Evolutionary conservation across 2,888 invertebrate genomes (phyloP).

Genomic region (Eristalis arbustorum): DNA sequence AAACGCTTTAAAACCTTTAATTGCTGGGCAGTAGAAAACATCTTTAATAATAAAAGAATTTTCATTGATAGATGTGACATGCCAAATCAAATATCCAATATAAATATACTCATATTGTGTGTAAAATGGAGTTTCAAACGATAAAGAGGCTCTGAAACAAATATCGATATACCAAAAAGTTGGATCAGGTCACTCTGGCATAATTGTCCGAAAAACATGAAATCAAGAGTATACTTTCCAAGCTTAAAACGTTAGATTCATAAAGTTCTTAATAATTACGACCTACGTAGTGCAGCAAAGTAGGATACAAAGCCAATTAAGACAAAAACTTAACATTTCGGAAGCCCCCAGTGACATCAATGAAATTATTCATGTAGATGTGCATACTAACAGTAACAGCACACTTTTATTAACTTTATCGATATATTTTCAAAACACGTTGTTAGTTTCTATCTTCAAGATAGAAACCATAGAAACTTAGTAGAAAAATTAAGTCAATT

Average conservation of each 20-base stretch:
- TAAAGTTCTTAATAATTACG: background rate
- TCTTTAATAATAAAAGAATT: too few species aligned
- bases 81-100: too few species aligned
- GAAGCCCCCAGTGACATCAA: background rate
- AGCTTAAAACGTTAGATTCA: background rate
- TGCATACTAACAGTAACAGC: background rate
- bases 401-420: constrained; percentile 40
- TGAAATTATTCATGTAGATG: background rate
- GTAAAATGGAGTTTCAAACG: too few species aligned
- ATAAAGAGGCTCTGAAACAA: too few species aligned
- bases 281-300: background rate
- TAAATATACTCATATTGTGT: too few species aligned
- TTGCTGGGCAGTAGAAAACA: too few species aligned
- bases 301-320: background rate
- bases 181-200: background rate
- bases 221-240: background rate
- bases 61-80: too few species aligned
- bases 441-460: background rate
- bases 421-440: constrained; percentile 49
- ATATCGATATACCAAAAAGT: background rate
- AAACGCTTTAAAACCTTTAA: too few species aligned
- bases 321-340: constrained; percentile 1
- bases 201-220: background rate
- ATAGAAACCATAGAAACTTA: background rate
- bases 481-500: background rate